phyloP scores from a whole-genome alignment of 2,113 vertebrate species.

The Heterochromis multidens region DNA sequence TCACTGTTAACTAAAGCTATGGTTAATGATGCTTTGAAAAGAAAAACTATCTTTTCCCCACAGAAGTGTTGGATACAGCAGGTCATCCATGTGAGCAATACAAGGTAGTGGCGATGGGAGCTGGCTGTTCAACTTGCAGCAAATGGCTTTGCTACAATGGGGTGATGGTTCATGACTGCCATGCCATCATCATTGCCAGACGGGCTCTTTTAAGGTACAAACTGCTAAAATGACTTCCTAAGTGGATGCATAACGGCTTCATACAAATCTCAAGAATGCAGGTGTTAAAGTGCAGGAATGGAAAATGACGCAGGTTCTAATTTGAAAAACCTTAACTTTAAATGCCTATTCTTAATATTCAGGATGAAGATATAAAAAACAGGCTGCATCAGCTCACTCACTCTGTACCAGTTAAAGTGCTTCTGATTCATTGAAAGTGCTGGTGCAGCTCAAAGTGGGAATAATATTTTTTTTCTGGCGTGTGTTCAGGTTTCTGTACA shows the following conservation, averaged over 20 bases:
- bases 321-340: neutral
- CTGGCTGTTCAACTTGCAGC: slow-evolving; percentile 71
- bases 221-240: neutral
- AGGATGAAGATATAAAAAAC: neutral
- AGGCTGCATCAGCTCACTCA: neutral
- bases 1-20: neutral
- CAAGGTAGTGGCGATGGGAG: slow-evolving; percentile 81
- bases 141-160: slow-evolving; percentile 79
- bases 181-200: slow-evolving; percentile 78
- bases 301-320: neutral
- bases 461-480: neutral
- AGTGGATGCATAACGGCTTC: neutral
- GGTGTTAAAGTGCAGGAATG: neutral
- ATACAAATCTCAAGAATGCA: neutral
- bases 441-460: neutral
- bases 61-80: slow-evolving; percentile 54
- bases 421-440: neutral
- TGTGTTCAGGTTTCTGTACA: slow-evolving; percentile 81
- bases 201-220: slow-evolving; percentile 82
- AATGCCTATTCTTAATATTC: neutral
- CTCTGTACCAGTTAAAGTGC: neutral
- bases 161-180: slow-evolving; percentile 80
- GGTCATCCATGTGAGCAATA: slow-evolving; percentile 68
- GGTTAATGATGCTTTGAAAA: neutral
- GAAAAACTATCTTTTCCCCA: neutral